A percentile compares a stretch with the other conserved stretches of the same genome.
phyloP scores from a whole-genome alignment of 23 tunicate genomes.

The Phallusia fumigata region DNA sequence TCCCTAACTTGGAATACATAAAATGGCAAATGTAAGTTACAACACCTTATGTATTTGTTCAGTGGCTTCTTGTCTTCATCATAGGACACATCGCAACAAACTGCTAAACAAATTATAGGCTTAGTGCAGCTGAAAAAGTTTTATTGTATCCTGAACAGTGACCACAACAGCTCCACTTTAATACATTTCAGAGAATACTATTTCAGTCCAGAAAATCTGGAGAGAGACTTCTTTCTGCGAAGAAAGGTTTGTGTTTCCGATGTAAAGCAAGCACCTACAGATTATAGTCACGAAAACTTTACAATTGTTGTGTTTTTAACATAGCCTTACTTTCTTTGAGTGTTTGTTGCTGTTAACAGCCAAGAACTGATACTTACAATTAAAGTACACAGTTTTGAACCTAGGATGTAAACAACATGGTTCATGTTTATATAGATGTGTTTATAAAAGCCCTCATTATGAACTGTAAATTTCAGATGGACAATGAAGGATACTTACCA shows the following conservation, averaged over 20 bases:
- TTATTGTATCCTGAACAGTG: not conserved
- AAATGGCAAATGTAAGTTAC: slow-evolving; percentile 82
- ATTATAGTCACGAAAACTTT: too few relatives aligned
- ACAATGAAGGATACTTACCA: slow-evolving; percentile 75
- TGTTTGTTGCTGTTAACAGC: too few relatives aligned
- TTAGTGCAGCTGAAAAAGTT: not conserved
- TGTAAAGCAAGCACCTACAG: not conserved
- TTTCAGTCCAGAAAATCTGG: slow-evolving; percentile 86
- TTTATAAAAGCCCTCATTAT: too few relatives aligned
- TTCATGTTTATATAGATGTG: not conserved
- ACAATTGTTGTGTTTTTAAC: too few relatives aligned
- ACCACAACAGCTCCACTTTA: not conserved
- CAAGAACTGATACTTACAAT: too few relatives aligned
- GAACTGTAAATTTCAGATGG: slow-evolving; percentile 52
- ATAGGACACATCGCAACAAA: too few relatives aligned
- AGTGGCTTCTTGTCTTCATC: not conserved
- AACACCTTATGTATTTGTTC: not conserved
- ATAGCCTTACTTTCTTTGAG: too few relatives aligned
- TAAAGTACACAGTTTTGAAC: too few relatives aligned
- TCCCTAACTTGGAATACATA: slow-evolving; percentile 61
- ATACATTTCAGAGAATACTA: slow-evolving; percentile 73
- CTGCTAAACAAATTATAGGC: too few relatives aligned
- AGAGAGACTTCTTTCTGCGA: slow-evolving; percentile 82
- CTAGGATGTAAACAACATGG: too few relatives aligned
- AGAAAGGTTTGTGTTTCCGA: too few relatives aligned